A percentile compares a stretch with the other conserved stretches of the same genome.
Conservation (phyloP, 2,888 invertebrate genomes). For the Trissolcus japonicus region DNA sequence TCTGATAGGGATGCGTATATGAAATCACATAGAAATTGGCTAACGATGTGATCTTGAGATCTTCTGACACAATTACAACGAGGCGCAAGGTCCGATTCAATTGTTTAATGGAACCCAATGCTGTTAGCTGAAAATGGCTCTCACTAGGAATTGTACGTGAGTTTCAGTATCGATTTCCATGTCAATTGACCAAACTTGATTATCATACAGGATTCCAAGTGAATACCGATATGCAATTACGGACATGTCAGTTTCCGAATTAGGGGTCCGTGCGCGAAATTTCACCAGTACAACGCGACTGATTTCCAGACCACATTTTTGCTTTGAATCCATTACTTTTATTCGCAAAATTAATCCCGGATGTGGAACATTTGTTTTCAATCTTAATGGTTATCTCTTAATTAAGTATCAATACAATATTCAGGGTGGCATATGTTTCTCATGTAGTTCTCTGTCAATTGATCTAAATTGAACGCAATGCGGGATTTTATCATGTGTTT, state of each 20-base stretch:
- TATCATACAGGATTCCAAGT: slow-evolving; percentile 39
- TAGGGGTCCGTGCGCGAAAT: slow-evolving; percentile 17
- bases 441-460: background rate
- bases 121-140: slow-evolving; percentile 15
- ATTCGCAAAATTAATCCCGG: too few relatives aligned
- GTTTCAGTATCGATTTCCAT: slow-evolving; percentile 38
- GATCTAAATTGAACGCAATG: background rate
- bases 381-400: background rate
- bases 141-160: slow-evolving; percentile 22
- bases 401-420: background rate
- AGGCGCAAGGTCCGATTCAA: slow-evolving; percentile 6
- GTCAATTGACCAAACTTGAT: slow-evolving; percentile 47
- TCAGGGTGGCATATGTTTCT: background rate
- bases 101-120: slow-evolving; percentile 22
- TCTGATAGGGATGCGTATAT: too few relatives aligned
- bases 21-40: background rate
- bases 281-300: background rate
- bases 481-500: background rate
- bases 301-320: background rate
- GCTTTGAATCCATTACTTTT: background rate
- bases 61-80: too few relatives aligned
- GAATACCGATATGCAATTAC: slow-evolving; percentile 46
- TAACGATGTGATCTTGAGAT: background rate
- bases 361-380: background rate
- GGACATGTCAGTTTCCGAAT: slow-evolving; percentile 33